A percentile compares a stretch with the other conserved stretches of the same genome.
phyloP scores from a whole-genome alignment of 1,140 invertebrate genomes.

The Portunus trituberculatus region DNA sequence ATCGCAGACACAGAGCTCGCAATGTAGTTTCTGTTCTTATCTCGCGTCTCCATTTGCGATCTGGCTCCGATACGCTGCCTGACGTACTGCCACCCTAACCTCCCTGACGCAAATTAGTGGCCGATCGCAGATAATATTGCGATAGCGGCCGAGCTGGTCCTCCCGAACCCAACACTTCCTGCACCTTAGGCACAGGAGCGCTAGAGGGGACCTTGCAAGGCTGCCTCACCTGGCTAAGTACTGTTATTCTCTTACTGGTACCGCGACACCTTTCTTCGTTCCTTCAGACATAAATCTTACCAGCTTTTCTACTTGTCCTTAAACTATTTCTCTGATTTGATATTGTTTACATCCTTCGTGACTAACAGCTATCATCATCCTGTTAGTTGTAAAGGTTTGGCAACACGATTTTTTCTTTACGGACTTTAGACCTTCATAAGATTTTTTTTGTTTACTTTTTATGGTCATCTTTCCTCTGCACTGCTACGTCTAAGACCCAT shows the following conservation, averaged over 20 bases:
- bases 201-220: background rate
- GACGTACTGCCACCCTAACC: background rate
- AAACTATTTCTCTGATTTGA: too few relatives aligned
- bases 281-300: too few relatives aligned
- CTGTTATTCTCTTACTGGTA: background rate
- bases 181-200: background rate
- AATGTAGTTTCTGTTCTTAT: background rate
- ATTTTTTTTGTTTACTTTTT: too few relatives aligned
- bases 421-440: too few relatives aligned
- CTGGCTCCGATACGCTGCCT: background rate
- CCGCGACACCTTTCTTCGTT: background rate
- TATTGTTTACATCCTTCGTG: too few relatives aligned
- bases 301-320: too few relatives aligned
- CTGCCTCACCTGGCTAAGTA: background rate
- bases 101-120: slow-evolving; percentile 11
- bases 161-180: background rate
- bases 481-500: too few relatives aligned
- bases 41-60: slow-evolving; percentile 18
- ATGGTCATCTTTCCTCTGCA: too few relatives aligned
- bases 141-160: background rate
- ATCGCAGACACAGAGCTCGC: background rate
- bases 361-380: too few relatives aligned
- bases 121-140: slow-evolving; percentile 10
- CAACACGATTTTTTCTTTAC: too few relatives aligned
- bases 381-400: too few relatives aligned